Conservation (phyloP, 1,140 invertebrate species). For the Tribolium madens region DNA sequence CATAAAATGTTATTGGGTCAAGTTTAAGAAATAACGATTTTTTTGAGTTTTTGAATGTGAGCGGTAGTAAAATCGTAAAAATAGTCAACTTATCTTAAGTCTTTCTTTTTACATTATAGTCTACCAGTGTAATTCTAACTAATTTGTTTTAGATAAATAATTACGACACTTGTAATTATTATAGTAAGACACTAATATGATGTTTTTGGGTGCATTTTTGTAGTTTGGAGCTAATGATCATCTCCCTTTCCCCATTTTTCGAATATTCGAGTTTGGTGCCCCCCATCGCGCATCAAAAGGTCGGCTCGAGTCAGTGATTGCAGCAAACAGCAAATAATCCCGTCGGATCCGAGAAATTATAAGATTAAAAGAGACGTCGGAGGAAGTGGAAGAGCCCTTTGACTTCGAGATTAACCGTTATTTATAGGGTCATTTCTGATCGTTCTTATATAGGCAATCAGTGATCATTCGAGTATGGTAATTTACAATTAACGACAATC, state of each 20-base stretch:
- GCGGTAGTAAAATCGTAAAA: too few relatives aligned
- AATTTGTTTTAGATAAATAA: too few relatives aligned
- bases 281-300: constrained; percentile 9
- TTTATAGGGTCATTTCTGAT: constrained; percentile 59
- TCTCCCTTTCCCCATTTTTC: neutral
- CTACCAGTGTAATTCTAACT: too few relatives aligned
- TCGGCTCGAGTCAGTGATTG: constrained; percentile 6
- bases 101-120: too few relatives aligned
- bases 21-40: too few relatives aligned
- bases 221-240: neutral
- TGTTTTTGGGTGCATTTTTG: neutral
- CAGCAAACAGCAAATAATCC: constrained; percentile 38
- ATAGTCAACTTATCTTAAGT: too few relatives aligned
- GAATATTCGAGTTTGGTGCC: neutral
- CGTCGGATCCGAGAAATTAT: constrained; percentile 33
- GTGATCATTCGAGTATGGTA: constrained; percentile 58
- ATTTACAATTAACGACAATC: constrained; percentile 56
- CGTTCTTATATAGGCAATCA: constrained; percentile 59
- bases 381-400: constrained; percentile 52
- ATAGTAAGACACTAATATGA: too few relatives aligned
- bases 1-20: too few relatives aligned
- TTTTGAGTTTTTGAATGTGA: too few relatives aligned
- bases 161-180: too few relatives aligned
- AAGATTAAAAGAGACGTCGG: constrained; percentile 34
- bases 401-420: constrained; percentile 57